Evolutionary conservation across 2,888 invertebrate species (phyloP), one percentile per base, ranked within the genome.

Genomic region (Sinopyrophorus schimmeli): DNA sequence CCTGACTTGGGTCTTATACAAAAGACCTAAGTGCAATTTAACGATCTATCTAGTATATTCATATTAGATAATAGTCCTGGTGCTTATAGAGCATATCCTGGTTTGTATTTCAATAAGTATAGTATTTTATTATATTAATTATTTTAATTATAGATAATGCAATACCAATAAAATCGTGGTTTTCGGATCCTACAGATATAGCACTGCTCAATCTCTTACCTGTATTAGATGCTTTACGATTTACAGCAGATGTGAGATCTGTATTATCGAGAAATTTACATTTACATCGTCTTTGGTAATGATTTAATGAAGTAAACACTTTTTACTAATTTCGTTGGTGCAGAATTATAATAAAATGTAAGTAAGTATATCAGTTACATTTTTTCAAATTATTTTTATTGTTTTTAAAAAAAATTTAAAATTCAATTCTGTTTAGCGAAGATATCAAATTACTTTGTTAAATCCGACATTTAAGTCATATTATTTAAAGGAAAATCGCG

Each of bases 91-190:
- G 90, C 93, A 72, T 99, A 94, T 80, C 96, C 93, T 77, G 89
- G 94, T 94, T 71, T 76, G 76, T 37, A 9, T 14, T 10, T n/a
- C 1, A 17, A 20, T 35, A 14, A 21, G 11, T 5, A 3, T 12
- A 71, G 42, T 28, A 31, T 18, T 16, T n/a, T 27, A 16, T 39
- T 20, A 18, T n/a, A n/a, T n/a, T n/a, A n/a, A n/a, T n/a, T n/a
- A n/a, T n/a, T n/a, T n/a, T n/a, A n/a, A n/a, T 71, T 70, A 24
- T 79, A 92, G 98, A 98, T 76, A 99, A 99, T 79, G 99, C 99
- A 70, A 97, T 99, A 76, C 99, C 94, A 50, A 99, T 99, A 72
- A 96, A 94, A 77, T 98, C 98, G 67, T 99, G 99, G 99, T 98
- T 98, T 80, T 92, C 92, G 61, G 99, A 99, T 78, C 95, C 98